Base-by-base conservation (phyloP, 2,113 vertebrate genomes). In the Coturnix japonica region DNA sequence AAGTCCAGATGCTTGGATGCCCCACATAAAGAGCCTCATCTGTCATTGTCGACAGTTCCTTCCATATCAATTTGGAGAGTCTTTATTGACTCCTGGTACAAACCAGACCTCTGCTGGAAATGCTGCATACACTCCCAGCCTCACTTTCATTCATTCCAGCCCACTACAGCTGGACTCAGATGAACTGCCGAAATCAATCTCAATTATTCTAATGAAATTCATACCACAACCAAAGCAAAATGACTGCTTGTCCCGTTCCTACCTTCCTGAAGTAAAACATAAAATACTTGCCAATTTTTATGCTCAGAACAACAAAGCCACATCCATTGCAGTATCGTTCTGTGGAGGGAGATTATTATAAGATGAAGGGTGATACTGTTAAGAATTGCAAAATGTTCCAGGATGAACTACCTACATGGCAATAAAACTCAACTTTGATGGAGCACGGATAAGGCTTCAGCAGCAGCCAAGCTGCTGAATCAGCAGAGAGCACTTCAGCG, bases 391-490 rank as follows among this genome's bases (percentile, higher is more conserved):
- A 66, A 56, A 59, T 92, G 65, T 75, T 65, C 13, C 78, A 90
- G 91, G 71, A 84, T 57, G 79, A 91, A 61, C 67, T 72, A 81
- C 92, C 94, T 77, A 74, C 60, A 56, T 47, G 64, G 75, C 89
- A 81, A 72, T 84, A 94, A 93, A 93, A 47, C 49, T 61, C 60
- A 66, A 14, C 73, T 83, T 65, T 61, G 85, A 85, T 87, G 66
- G 76, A 83, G 63, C 51, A 44, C 3, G 49, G 46, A 21, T 22
- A 69, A 75, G 70, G 6, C 60, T 87, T 14, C 54, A 85, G 94
- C 89, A 94, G 71, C 81, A 70, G 46, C 84, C 67, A 7, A 44
- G 64, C 64, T 95, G 96, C 95, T 96, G 94, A 94, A 71, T 95
- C 92, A 94, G 95, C 96, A 96, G 43, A 28, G 47, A 91, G 28